Conservation (phyloP, 2,797 vertebrate genomes). For the Molothrus ater region DNA sequence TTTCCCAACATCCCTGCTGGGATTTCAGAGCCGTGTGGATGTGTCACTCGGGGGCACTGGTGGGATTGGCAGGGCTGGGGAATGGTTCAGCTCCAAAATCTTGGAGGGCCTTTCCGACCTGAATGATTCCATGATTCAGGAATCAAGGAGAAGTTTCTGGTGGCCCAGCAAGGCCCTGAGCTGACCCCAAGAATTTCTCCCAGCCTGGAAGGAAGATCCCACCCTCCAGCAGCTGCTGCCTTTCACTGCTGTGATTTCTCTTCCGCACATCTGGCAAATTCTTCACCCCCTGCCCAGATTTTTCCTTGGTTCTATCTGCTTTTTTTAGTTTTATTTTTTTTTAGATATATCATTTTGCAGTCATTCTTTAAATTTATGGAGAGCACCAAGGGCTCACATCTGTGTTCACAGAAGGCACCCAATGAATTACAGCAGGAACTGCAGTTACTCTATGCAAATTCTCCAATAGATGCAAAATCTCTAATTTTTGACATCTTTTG, state of each 20-base stretch:
- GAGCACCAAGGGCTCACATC: neutral
- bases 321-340: neutral
- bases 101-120: neutral
- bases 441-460: neutral
- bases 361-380: neutral
- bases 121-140: neutral
- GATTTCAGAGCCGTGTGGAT: rapidly evolving
- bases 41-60: neutral
- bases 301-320: neutral
- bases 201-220: neutral
- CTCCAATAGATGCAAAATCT: neutral
- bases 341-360: neutral
- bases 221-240: neutral
- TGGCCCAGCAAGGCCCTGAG: neutral
- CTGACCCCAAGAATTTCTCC: neutral
- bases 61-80: neutral
- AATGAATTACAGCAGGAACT: neutral
- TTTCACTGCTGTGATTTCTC: neutral
- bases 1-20: neutral
- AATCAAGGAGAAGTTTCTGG: neutral
- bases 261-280: neutral
- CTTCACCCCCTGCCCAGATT: neutral
- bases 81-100: neutral
- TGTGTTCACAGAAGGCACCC: neutral
- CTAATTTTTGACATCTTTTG: neutral